Conservation (phyloP, 2,888 invertebrate species). For the Cheiracanthium punctorium region DNA sequence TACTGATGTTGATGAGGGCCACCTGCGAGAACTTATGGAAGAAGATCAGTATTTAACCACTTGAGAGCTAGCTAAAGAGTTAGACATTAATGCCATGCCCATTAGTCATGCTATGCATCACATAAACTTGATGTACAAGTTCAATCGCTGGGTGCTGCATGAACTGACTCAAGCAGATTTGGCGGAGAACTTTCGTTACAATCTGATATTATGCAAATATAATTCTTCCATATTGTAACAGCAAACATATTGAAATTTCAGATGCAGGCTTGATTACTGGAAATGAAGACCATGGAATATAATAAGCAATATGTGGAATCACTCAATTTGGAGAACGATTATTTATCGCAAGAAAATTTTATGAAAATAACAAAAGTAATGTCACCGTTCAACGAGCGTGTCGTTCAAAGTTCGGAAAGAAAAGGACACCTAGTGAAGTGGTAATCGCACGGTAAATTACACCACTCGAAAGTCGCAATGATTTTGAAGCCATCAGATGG, state of each 20-base stretch:
- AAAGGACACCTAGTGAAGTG: slow-evolving; percentile 2
- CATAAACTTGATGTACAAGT: too few species aligned
- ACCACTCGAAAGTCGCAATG: not conserved
- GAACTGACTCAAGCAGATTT: too few species aligned
- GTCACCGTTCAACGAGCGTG: not conserved
- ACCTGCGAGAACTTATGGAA: too few species aligned
- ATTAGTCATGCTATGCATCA: too few species aligned
- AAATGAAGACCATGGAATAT: not conserved
- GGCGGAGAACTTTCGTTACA: too few species aligned
- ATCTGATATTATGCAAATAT: not conserved
- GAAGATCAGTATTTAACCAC: too few species aligned
- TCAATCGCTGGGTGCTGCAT: too few species aligned
- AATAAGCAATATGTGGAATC: too few species aligned
- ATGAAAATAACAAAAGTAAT: not conserved
- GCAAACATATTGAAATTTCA: not conserved
- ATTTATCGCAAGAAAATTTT: not conserved
- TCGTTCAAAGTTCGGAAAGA: not conserved
- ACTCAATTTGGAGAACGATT: not conserved
- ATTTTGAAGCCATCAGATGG: not conserved
- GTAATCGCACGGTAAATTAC: not conserved
- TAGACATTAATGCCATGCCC: too few species aligned
- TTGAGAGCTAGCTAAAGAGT: too few species aligned
- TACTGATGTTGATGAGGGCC: too few species aligned
- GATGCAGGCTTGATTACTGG: not conserved
- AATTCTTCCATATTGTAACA: not conserved